Evolutionary conservation across 2,888 invertebrate species (phyloP).

Genomic region (Calliscelio sp.): DNA sequence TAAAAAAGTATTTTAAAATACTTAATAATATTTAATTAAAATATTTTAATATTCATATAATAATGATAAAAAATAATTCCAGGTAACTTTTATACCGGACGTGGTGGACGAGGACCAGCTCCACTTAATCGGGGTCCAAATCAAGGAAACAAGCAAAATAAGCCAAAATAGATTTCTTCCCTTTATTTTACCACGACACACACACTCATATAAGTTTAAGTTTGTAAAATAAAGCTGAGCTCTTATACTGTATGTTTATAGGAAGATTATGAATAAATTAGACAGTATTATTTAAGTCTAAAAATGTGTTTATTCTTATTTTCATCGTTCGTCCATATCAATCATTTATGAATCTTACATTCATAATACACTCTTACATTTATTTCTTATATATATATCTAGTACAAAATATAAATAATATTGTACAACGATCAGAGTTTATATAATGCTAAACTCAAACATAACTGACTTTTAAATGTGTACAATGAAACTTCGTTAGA

Average conservation of each 20-base stretch:
- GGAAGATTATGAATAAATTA: conserved; percentile 61
- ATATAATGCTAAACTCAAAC: conserved; percentile 58
- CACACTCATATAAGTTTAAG: conserved; percentile 6
- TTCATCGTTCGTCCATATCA: conserved; percentile 40
- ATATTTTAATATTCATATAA: no score
- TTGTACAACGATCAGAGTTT: conserved; percentile 76
- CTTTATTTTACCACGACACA: conserved; percentile 12
- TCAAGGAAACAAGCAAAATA: conserved; percentile 83
- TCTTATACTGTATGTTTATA: conserved; percentile 26
- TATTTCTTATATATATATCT: no score
- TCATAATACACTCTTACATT: conserved; percentile 75
- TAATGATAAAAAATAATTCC: background rate
- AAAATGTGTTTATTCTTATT: conserved; percentile 59
- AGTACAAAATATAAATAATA: conserved; percentile 80
- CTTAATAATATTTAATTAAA: conserved; percentile 6
- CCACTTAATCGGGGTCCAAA: conserved; percentile 87
- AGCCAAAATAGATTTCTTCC: conserved; percentile 78
- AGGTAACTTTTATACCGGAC: conserved; percentile 87
- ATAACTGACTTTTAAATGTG: conserved; percentile 60
- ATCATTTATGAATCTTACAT: conserved; percentile 63
- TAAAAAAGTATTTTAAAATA: background rate
- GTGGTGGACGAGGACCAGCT: conserved; percentile 87
- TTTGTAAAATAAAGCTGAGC: conserved; percentile 34
- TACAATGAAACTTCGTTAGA: conserved; percentile 48
- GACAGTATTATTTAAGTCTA: conserved; percentile 74